Base-by-base conservation (phyloP, 1,140 invertebrate species). In the Xylocopa sonorina region DNA sequence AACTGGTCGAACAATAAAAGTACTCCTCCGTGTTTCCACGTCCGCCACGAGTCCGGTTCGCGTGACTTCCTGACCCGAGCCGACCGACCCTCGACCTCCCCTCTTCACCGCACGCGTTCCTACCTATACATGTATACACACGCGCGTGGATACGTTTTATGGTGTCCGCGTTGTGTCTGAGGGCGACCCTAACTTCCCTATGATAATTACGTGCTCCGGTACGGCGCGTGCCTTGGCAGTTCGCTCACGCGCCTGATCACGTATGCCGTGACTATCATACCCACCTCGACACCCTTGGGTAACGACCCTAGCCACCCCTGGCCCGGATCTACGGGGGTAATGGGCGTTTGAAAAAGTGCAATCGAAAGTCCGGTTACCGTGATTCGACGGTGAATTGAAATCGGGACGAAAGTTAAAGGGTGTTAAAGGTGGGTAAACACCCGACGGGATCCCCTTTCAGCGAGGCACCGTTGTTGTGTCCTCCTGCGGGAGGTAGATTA, bases 141-240 rank as follows among this genome's bases (percentile, higher is more conserved):
- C 5, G 1, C 34, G 24, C 5, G 18, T 18, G 24, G n/a, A n/a
- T 64, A 29, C 9, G 9, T 1, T 14, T 2, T 14, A 7, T n/a
- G n/a, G n/a, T n/a, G n/a, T 12, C 21, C 29, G 32, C n/a, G 43
- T 38, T 71, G 46, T 60, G 55, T 73, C 72, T 55, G 76, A 82
- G 71, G 69, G 74, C 80, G 78, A 82, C 83, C 84, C 79, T 76
- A 77, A 81, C 78, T 86, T 86, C 81, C 77, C 88, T 86, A 88
- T 88, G 84, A 91, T 92, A 92, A 92, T 90, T 91, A 91, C 88
- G 89, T 90, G 75, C 88, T 89, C 88, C 64, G 86, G 76, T 78
- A 78, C 84, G 88, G 87, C 91, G 90, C 91, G 91, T 91, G 91
- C 88, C 89, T 86, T 76, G 88, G 88, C 86, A 87, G 88, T 88